phyloP scores from a whole-genome alignment of 2,888 invertebrate genomes.

The Nasonia oneida region DNA sequence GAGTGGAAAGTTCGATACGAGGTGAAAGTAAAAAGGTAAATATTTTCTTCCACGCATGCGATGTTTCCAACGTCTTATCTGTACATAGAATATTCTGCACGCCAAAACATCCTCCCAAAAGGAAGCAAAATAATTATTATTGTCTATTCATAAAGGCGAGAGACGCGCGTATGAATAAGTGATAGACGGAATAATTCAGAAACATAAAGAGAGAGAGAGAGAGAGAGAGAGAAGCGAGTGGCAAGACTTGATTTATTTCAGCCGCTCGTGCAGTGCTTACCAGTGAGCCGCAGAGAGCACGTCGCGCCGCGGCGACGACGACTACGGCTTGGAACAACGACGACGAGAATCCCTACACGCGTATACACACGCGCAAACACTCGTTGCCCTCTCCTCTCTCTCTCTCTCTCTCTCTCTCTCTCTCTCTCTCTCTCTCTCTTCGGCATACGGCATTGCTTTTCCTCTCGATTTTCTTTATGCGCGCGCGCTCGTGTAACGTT shows the following conservation, averaged over 20 bases:
- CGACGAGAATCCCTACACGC: not conserved
- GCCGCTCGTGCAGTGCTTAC: constrained; percentile 70
- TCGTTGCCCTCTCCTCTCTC: not conserved
- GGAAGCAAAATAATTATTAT: not conserved
- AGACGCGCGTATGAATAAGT: not conserved
- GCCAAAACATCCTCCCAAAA: not conserved
- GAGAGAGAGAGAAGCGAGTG: constrained; percentile 52
- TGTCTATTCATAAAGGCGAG: not conserved
- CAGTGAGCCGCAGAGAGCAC: constrained; percentile 59
- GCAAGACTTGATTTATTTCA: constrained; percentile 72
- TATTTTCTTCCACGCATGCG: too few species aligned
- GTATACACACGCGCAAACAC: not conserved
- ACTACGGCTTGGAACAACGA: too few species aligned
- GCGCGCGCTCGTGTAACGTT: not conserved
- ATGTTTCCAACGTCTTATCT: too few species aligned
- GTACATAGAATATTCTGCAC: too few species aligned
- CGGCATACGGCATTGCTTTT: not conserved
- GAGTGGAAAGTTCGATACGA: too few species aligned
- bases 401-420: not conserved
- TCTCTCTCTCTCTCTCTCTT: not conserved
- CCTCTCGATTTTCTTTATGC: not conserved
- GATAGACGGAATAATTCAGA: not conserved
- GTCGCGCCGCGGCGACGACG: not conserved
- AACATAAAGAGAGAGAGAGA: not conserved
- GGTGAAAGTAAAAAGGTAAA: too few species aligned